Base-by-base conservation (phyloP, 2,888 invertebrate species). In the Griposia aprilina region DNA sequence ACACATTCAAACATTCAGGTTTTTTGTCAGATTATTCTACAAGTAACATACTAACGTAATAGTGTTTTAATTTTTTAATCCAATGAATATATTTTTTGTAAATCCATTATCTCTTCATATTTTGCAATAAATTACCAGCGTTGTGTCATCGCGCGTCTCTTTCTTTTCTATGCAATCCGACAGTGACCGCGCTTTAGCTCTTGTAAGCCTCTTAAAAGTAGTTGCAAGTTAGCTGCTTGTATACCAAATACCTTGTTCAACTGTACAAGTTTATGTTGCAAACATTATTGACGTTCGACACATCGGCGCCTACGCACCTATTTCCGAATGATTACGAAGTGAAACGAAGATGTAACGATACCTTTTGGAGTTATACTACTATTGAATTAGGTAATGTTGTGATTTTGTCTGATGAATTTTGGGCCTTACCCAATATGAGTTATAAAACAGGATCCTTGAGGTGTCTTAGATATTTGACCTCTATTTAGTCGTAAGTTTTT, bases 211-310 rank as follows among this genome's bases (percentile, higher is more conserved):
- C n/a, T n/a, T n/a, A 57, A 57, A n/a, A 69, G 11, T 48, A 10
- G 15, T 20, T 26, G 6, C 17, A 41, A n/a, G n/a, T 69, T n/a
- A n/a, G 23, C 36, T 41, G 36, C 17, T 2, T 36, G 60, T 60
- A n/a, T 41, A 60, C 36, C n/a, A 60, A 60, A 20, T 69, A 60
- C 13, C 60, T 69, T 69, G 36, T 41, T 69, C n/a, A 11, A 41
- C 41, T n/a, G 65, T 68, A 72, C 59, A 79, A 68, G 68, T 82
- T 85, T 81, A 79, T 81, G 80, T 78, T 80, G 82, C 86, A 83
- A 88, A 83, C 79, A 84, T 78, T 15, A 80, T 60, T 80, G 87
- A 88, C 89, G 88, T 89, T 89, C 82, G 70, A 62, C 36, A 67
- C n/a, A 74, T 76, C 74, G 70, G 75, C 83, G 73, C 87, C 88